Base-by-base conservation (phyloP, 2,888 invertebrate genomes). In the Lissonota sp. region DNA sequence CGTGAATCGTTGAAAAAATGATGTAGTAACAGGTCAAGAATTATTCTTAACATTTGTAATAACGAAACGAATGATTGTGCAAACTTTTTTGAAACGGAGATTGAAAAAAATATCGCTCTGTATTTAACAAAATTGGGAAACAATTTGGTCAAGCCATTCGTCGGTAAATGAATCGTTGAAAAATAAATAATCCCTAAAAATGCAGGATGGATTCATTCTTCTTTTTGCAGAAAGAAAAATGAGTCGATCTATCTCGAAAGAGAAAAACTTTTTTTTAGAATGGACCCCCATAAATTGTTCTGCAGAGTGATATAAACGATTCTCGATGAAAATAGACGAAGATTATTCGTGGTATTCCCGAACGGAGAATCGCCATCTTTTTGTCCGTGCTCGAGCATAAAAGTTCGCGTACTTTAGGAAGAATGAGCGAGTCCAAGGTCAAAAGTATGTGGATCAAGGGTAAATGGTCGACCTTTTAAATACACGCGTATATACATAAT, bases 371-470 rank as follows among this genome's bases (percentile, higher is more conserved):
- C 26, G 26, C 26, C 3, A 26, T 26, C 26, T 3, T 26, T 26
- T 26, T 26, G 26, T 26, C 3, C 26, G 26, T 26, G 26, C 26
- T 1, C 26, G 26, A 26, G 26, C 26, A 26, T 26, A 26, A 39
- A 58, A 58, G 26, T 39, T 60, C 12, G 7, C 40, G 60, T 10
- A 60, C 26, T 14, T 71, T 72, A 42, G 46, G 53, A 66, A 55
- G 81, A 67, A 79, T 77, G 10, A 14, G 57, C n/a, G 53, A 80
- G 57, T 60, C 66, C 83, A 84, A 79, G 84, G 83, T 78, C 77
- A 46, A 40, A 42, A 16, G 10, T 66, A 44, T 83, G 79, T 83
- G 74, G 80, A 67, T 82, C 84, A 84, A 83, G 84, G 84, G 62
- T 70, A 78, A 83, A 79, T 64, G 69, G 74, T 60, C 63, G 58